Base-by-base conservation (phyloP, 2,888 invertebrate species). In the Chalcosyrphus nemorum region DNA sequence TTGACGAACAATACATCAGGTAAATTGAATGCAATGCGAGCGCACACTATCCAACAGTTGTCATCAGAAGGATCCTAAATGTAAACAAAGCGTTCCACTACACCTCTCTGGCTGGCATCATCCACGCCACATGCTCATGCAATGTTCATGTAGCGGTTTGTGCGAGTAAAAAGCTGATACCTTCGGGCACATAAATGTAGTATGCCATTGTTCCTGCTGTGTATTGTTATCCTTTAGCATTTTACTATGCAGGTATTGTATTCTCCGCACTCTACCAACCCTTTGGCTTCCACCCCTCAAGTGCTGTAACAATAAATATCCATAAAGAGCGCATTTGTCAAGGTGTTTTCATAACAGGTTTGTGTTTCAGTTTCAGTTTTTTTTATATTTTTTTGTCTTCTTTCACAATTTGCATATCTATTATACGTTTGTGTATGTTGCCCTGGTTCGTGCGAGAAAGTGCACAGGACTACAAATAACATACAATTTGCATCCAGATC, bases 291-390 rank as follows among this genome's bases (percentile, higher is more conserved):
- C 15, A 11, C 2, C 41, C 19, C 41, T 7, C 38, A 59, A 74
- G 66, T 68, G 32, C 13, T 71, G 81, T 59, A 65, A 81, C 57
- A 71, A 81, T 81, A 81, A 65, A 81, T 81, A 71, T 81, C 81
- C 76, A 81, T 81, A 81, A 81, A 81, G 81, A 71, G 76, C 65
- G 70, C 71, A 81, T 76, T 81, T 81, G 76, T 81, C 76, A 81
- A 81, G 63, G 81, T 76, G 81, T 76, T 71, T 70, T 71, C 76
- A 81, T 81, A 81, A 76, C 52, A 68, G 65, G 54, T 76, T 76
- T 65, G 63, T 52, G 54, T 70, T 75, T 65, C 15, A 13, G 19
- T 56, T 21, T 6, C 24, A n/a, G n/a, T n/a, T n/a, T n/a, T n/a
- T n/a, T n/a, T n/a, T n/a, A n/a, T n/a, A n/a, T 61, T 24, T 43